Base-by-base conservation (phyloP, 2,888 invertebrate species). In the Liopterus haemorrhoidalis region DNA sequence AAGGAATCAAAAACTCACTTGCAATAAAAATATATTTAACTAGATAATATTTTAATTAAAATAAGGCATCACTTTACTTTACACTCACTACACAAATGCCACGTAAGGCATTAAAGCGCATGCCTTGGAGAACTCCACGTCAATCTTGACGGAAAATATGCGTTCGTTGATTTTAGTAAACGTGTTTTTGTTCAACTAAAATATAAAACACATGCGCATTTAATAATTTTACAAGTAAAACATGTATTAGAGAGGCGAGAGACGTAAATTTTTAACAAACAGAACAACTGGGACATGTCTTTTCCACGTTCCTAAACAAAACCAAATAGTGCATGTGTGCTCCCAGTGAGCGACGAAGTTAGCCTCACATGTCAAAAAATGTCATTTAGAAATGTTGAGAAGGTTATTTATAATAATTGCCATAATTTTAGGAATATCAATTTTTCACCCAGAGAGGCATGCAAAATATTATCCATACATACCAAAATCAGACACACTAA, bases 41-140 rank as follows among this genome's bases (percentile, higher is more conserved):
- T 25, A 48, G 36, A 35, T 48, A 40, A 39, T 28, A 43, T 46
- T 46, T 56, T 51, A 55, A 46, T 50, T 46, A 55, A 57, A 56
- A 55, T 51, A 57, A 58, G 52, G 45, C 54, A 57, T 56, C 41
- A 54, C 54, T 48, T n/a, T n/a, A 41, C 49, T 50, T 47, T 46
- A 44, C 44, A 54, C 54, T 50, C 54, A 54, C 48, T 55, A 54
- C 56, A 57, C 54, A 53, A 57, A 62, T 75, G 76, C 76, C 76
- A 76, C 75, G 76, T 76, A 76, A 75, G 73, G 73, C 63, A 60
- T 63, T 59, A 69, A 57, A 66, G 69, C 75, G 74, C 76, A 73
- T 69, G 74, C 68, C 69, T 67, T 62, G 55, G 61, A 63, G 60
- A 64, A 63, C 58, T 68, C 68, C 70, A 70, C 70, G 69, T 70